Percentiles rank a stretch among this genome's conserved stretches.
These are phyloP conservation scores for Trigoniulus corallinus DNA, from an alignment of 1,140 invertebrate species.

Conservation along the genomic window DNA sequence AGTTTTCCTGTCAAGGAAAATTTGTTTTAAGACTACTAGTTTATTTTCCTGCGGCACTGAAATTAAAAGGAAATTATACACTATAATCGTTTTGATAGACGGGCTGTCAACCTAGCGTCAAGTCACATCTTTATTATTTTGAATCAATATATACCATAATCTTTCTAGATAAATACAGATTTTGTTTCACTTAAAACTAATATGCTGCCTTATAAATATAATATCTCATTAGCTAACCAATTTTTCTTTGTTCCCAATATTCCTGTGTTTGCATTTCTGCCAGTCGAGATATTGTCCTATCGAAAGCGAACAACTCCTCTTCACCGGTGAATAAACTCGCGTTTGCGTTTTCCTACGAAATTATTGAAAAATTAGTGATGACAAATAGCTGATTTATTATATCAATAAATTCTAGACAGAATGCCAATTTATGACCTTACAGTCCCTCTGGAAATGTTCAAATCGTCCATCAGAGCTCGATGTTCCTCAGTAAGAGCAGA, in stretches of 20 bases:
- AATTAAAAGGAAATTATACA: too few relatives aligned
- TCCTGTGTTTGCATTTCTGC: slow-evolving; percentile 87
- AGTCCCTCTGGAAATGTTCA: slow-evolving; percentile 48
- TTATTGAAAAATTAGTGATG: slow-evolving; percentile 9
- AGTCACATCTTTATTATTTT: too few relatives aligned
- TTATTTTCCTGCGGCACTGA: too few relatives aligned
- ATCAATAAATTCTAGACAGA: slow-evolving; percentile 1
- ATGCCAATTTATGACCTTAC: slow-evolving; percentile 10
- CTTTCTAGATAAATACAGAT: too few relatives aligned
- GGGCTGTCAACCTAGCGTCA: too few relatives aligned
- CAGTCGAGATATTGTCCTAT: slow-evolving; percentile 77
- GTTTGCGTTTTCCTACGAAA: slow-evolving; percentile 40
- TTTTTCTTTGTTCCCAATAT: slow-evolving; percentile 75
- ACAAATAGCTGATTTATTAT: slow-evolving; percentile 5
- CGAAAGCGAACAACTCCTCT: slow-evolving; percentile 94
- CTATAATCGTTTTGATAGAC: too few relatives aligned
- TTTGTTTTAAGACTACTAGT: too few relatives aligned
- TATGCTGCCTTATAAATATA: too few relatives aligned
- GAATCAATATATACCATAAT: too few relatives aligned
- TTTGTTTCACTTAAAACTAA: too few relatives aligned
- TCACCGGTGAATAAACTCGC: slow-evolving; percentile 90
- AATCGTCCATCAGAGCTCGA: slow-evolving; percentile 81
- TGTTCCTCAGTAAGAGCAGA: slow-evolving; percentile 55
- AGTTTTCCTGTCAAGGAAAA: too few relatives aligned
- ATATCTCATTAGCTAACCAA: too few relatives aligned